These are phyloP conservation scores for Erannis defoliaria DNA, from an alignment of 2,888 invertebrate species.

Conservation along the genomic window DNA sequence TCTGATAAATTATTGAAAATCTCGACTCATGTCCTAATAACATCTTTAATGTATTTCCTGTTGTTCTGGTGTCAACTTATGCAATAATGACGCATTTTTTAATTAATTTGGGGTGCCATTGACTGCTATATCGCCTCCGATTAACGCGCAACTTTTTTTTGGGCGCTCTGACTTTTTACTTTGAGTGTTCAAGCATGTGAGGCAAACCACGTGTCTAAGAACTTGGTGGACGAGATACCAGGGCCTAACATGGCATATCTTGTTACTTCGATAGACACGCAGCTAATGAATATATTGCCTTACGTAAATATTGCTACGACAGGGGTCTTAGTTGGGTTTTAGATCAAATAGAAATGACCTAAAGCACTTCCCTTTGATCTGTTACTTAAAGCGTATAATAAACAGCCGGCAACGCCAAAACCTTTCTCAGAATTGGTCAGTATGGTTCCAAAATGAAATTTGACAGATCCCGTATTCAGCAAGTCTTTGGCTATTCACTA, in stretches of 20 bases:
- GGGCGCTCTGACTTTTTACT: too few relatives aligned
- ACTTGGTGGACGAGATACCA: too few relatives aligned
- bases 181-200: too few relatives aligned
- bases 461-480: slow-evolving; percentile 35
- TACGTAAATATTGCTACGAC: background rate
- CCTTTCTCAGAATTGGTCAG: slow-evolving; percentile 22
- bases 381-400: slow-evolving; percentile 4
- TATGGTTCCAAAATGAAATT: slow-evolving; percentile 29
- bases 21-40: too few relatives aligned
- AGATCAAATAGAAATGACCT: slow-evolving; percentile 5
- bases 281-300: background rate
- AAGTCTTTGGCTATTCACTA: slow-evolving; percentile 31
- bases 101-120: too few relatives aligned
- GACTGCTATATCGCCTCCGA: too few relatives aligned
- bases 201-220: too few relatives aligned
- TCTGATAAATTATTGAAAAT: too few relatives aligned
- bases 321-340: background rate
- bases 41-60: too few relatives aligned
- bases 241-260: background rate
- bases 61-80: too few relatives aligned
- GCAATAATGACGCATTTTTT: too few relatives aligned
- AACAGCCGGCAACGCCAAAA: slow-evolving; percentile 4
- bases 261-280: background rate
- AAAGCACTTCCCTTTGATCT: slow-evolving; percentile 1
- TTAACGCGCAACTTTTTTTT: too few relatives aligned